Percentiles rank a stretch among this genome's conserved stretches.
phyloP scores from a whole-genome alignment of 2,113 vertebrate species.

The Amazona guildingii region DNA sequence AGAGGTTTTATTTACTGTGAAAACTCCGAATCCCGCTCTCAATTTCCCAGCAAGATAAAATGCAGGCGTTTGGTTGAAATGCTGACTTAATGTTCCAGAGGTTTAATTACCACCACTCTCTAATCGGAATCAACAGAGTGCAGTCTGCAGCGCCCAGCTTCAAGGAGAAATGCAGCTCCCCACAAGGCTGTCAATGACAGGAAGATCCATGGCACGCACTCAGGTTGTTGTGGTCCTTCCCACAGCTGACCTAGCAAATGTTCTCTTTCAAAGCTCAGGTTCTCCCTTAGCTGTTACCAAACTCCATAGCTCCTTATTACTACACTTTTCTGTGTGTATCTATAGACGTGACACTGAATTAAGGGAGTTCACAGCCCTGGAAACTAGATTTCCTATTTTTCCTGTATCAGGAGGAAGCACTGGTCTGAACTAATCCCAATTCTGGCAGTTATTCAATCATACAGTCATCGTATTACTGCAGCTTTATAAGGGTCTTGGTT shows the following conservation, averaged over 20 bases:
- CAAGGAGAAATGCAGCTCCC: neutral
- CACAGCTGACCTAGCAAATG: neutral
- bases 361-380: neutral
- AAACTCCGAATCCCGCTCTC: slow-evolving; percentile 21
- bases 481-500: neutral
- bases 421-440: neutral
- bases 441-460: neutral
- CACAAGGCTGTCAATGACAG: neutral
- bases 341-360: neutral
- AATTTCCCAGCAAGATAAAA: slow-evolving; percentile 55
- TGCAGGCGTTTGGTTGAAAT: slow-evolving; percentile 60
- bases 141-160: neutral
- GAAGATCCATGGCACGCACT: neutral
- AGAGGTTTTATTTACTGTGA: slow-evolving; percentile 57
- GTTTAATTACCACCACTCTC: slow-evolving; percentile 54
- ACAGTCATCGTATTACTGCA: neutral
- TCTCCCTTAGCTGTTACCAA: neutral
- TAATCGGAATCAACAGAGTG: slow-evolving; percentile 11
- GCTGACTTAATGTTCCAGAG: slow-evolving; percentile 57
- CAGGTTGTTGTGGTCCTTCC: slow-evolving; percentile 9
- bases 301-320: neutral
- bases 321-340: neutral
- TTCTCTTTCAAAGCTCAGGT: neutral
- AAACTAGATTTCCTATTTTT: neutral
- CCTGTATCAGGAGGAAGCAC: neutral